Base-by-base conservation (phyloP, 2,888 invertebrate genomes). In the Cataglyphis altisquamis region DNA sequence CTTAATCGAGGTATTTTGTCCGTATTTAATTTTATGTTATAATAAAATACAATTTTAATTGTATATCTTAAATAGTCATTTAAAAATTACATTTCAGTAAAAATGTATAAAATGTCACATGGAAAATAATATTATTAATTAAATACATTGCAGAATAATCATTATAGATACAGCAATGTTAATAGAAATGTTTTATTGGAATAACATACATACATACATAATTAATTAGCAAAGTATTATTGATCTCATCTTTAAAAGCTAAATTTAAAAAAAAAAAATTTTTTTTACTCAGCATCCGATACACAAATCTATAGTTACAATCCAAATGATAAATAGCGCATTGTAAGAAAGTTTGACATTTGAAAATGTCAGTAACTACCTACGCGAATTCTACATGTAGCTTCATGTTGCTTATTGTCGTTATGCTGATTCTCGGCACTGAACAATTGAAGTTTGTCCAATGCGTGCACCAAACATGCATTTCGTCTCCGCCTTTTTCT, bases 301-400 rank as follows among this genome's bases (percentile, higher is more conserved):
- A 84, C 57, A 67, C 48, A 48, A 21, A n/a, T 29, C n/a, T 75
- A 77, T 70, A 68, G 45, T 60, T 36, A 64, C 45, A 85, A 88
- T 66, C 78, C 75, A 63, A 92, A 91, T 90, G 91, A 92, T 92
- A 92, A 92, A 92, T 88, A 86, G 90, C 86, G 86, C 87, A 84
- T 91, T 89, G 84, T 86, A 82, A 89, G 86, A 88, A 87, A 90
- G 83, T 89, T 66, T 93, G 94, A 92, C 94, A 94, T 94, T 93
- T 94, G 86, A 84, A 94, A 94, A 94, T 93, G 94, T 94, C 93
- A 94, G 92, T 92, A 89, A 90, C 93, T 92, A 91, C 93, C 93
- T 93, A 93, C 93, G 91, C 90, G 88, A 63, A 63, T 86, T 86
- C 62, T 82, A 73, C 78, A 80, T 85, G 87, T 90, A 88, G 89